These are phyloP conservation scores for Beris chalybata DNA, from an alignment of 2,888 invertebrate species.

Conservation along the genomic window DNA sequence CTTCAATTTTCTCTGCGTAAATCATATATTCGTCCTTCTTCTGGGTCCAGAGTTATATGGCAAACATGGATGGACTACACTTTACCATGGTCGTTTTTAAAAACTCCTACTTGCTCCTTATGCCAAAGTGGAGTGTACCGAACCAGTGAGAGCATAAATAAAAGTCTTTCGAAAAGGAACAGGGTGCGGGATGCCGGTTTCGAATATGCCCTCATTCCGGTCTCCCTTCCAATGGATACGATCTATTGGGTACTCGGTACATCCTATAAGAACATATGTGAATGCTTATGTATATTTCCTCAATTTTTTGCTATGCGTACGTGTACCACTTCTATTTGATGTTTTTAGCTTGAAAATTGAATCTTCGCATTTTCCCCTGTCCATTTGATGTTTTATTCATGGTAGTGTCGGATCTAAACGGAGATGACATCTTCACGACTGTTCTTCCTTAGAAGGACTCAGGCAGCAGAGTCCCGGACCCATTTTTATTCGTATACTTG, in stretches of 20 bases:
- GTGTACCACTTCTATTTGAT: conserved; percentile 36
- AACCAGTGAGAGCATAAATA: conserved; percentile 24
- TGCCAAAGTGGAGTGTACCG: background rate
- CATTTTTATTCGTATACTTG: conserved; percentile 11
- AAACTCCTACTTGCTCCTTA: background rate
- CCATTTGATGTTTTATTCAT: conserved; percentile 43
- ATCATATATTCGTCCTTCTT: conserved; percentile 32
- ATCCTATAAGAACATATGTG: conserved; percentile 8
- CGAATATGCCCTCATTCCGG: conserved; percentile 13
- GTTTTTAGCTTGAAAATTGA: conserved; percentile 41
- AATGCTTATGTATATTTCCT: conserved; percentile 21
- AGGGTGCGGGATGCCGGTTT: background rate
- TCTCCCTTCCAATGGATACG: background rate
- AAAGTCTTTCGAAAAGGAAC: conserved; percentile 10
- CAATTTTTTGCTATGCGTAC: conserved; percentile 15
- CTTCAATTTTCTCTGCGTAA: conserved; percentile 21
- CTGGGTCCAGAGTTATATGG: conserved; percentile 26
- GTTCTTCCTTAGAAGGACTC: conserved; percentile 24
- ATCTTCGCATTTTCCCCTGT: conserved; percentile 40
- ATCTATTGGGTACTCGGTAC: conserved; percentile 20
- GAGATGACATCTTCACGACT: conserved; percentile 41
- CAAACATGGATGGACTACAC: conserved; percentile 24
- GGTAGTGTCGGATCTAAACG: conserved; percentile 38
- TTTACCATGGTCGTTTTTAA: conserved; percentile 28
- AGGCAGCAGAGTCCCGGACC: background rate